Evolutionary conservation across 2,113 vertebrate species (phyloP).

Genomic region (Gymnogyps californianus): DNA sequence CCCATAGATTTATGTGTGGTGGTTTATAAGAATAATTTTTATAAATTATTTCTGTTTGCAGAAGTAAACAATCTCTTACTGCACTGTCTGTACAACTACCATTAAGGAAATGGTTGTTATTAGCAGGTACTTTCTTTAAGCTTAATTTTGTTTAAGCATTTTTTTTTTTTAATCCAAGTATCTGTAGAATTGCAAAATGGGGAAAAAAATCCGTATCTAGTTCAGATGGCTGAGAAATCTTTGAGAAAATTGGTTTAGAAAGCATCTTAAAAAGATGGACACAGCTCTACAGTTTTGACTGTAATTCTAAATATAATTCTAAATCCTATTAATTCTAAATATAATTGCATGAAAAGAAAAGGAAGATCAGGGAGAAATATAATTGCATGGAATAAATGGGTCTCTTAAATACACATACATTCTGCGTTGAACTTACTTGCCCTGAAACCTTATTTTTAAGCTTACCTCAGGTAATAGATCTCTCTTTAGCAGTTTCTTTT

Average conservation of each 20-base stretch:
- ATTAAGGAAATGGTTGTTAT: not conserved
- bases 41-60: not conserved
- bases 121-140: not conserved
- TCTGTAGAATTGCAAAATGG: not conserved
- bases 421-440: not conserved
- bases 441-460: constrained; percentile 13
- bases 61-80: not conserved
- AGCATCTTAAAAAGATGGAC: not conserved
- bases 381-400: not conserved
- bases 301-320: constrained; percentile 3
- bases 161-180: not conserved
- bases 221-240: not conserved
- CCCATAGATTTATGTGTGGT: not conserved
- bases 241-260: not conserved
- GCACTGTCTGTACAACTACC: not conserved
- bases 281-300: not conserved
- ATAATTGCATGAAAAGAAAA: not conserved
- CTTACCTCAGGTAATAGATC: not conserved
- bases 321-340: constrained; percentile 12
- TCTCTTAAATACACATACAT: not conserved
- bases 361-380: not conserved
- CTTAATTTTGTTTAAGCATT: not conserved
- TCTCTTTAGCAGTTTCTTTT: constrained; percentile 6
- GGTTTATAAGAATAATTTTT: not conserved
- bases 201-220: not conserved